Evolutionary conservation across 2,797 vertebrate genomes (phyloP).

Genomic region (Halcyon smyrnensis): DNA sequence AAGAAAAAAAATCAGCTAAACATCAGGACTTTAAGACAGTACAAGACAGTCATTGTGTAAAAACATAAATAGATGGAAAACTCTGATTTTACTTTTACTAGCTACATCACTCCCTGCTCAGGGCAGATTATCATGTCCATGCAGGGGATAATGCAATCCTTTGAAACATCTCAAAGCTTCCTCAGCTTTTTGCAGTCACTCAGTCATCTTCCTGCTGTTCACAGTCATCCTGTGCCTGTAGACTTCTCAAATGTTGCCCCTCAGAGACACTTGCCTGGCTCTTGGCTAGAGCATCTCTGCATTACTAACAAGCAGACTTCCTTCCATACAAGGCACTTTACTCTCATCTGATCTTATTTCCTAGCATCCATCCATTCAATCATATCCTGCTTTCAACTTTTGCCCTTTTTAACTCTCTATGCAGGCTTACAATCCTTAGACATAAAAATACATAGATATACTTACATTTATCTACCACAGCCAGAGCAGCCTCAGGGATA

Average conservation of each 20-base stretch:
- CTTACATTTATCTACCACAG: slow-evolving; percentile 67
- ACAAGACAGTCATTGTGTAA: background rate
- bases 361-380: background rate
- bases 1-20: background rate
- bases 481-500: slow-evolving; percentile 69
- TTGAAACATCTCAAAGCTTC: slow-evolving; percentile 28
- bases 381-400: slow-evolving; percentile 51
- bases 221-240: background rate
- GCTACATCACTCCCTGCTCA: background rate
- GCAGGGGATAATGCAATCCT: background rate
- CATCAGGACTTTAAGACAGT: background rate
- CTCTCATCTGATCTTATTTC: slow-evolving; percentile 35
- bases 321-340: background rate
- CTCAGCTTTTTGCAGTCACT: background rate
- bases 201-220: background rate
- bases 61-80: background rate
- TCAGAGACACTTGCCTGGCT: background rate
- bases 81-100: background rate
- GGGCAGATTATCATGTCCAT: background rate
- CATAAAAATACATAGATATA: slow-evolving; percentile 48
- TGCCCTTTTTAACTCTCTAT: slow-evolving; percentile 51
- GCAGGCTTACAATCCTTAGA: slow-evolving; percentile 44
- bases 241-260: background rate
- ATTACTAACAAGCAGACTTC: slow-evolving; percentile 28
- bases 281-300: slow-evolving; percentile 32